Base-by-base conservation (phyloP, 2,113 vertebrate species). In the Oryzias woworae region DNA sequence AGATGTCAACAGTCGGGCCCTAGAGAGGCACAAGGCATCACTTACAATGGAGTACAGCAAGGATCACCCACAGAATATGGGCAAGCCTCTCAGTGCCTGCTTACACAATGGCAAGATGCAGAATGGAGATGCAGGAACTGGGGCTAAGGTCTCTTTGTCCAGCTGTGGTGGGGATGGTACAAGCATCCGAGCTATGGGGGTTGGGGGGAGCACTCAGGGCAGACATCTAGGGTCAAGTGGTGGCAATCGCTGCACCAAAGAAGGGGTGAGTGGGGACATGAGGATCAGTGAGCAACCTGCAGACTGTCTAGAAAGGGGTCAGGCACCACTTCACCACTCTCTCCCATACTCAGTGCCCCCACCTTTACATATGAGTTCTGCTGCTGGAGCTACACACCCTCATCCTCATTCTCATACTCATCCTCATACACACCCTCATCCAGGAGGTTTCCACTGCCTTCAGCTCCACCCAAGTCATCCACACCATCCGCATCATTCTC, bases 231-330 rank as follows among this genome's bases (percentile, higher is more conserved):
- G 13, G 15, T 79, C 65, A 55, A 75, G 44, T 54, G 86, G 50
- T 59, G 85, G 10, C 85, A 89, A 83, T 85, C 95, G 78, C 41
- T 95, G 92, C 92, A 94, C 92, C 89, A 96, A 87, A 76, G 77
- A 67, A 52, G 64, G 87, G 18, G 71, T 91, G 55, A 92, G 89
- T 47, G 91, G 91, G 0, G 91, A 94, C 50, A 88, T 92, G 55
- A 92, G 95, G 79, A 92, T 93, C 0, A 94, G 94, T 51, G 96
- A 94, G 50, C 93, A 95, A 78, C 94, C 94, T 31, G 78, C 93
- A 1, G 96, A 98, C 85, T 95, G 95, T 78, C 86, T 96, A 73
- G 95, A 97, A 89, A 90, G 94, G 61, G 89, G 94, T 59, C 96
- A 96, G 88, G 91, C 93, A 81, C 87, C 92, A 76, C 89, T 97